Evolutionary conservation across 2,797 vertebrate species (phyloP).

Genomic region (Kryptolebias ocellatus): DNA sequence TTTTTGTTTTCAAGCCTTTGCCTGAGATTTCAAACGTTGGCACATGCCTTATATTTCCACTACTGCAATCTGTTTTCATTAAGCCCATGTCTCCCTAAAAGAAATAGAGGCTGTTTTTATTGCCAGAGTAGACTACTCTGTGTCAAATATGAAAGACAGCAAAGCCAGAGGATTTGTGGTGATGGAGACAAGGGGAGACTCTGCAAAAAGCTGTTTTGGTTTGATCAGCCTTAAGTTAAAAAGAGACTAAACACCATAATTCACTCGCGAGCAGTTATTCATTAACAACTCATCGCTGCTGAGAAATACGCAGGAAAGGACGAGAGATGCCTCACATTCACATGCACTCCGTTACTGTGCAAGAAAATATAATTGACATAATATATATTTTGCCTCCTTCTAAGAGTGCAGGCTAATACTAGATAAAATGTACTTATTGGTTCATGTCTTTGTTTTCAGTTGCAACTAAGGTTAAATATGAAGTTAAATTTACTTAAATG

Average conservation of each 20-base stretch:
- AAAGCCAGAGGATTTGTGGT: constrained; percentile 39
- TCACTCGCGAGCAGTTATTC: constrained; percentile 21
- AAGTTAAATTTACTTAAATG: no score
- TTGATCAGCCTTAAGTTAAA: constrained; percentile 40
- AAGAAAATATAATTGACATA: neutral
- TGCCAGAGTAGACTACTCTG: constrained; percentile 57
- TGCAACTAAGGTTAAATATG: no score
- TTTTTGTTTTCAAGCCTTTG: constrained; percentile 51
- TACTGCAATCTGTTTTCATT: constrained; percentile 68
- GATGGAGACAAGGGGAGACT: constrained; percentile 22
- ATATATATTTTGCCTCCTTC: neutral
- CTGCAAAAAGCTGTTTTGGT: constrained; percentile 44
- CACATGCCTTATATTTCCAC: constrained; percentile 56
- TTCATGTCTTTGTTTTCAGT: no score
- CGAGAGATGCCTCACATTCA: neutral
- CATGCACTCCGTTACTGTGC: neutral
- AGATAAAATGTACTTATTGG: no score
- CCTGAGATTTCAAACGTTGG: constrained; percentile 58
- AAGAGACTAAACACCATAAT: constrained; percentile 35
- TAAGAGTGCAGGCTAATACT: neutral
- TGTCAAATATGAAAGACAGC: constrained; percentile 58
- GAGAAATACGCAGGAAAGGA: constrained; percentile 6
- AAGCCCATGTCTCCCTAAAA: constrained; percentile 50
- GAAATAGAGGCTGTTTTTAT: constrained; percentile 34
- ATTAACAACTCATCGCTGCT: constrained; percentile 15